These are phyloP conservation scores for Glyptemys insculpta DNA, from an alignment of 2,797 vertebrate genomes.

Conservation along the genomic window DNA sequence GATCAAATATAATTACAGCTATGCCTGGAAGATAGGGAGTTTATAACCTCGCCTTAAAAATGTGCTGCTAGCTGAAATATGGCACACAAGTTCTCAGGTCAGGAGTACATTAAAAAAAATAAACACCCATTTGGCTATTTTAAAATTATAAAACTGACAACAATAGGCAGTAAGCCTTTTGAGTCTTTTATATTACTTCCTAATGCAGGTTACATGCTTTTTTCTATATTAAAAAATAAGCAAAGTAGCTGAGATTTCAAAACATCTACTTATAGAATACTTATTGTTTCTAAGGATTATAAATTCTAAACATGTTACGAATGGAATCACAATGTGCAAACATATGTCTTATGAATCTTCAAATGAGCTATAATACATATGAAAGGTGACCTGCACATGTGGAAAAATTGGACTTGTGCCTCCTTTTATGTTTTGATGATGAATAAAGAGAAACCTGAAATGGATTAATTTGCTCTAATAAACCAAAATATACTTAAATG, in stretches of 20 bases:
- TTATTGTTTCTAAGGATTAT: constrained; percentile 55
- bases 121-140: neutral
- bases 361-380: constrained; percentile 45
- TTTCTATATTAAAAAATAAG: constrained; percentile 26
- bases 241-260: neutral
- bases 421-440: neutral
- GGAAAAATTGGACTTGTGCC: neutral
- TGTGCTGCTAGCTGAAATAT: neutral
- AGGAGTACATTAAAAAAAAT: constrained; percentile 3
- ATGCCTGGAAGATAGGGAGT: constrained; percentile 32
- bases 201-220: constrained; percentile 7
- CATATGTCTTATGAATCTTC: constrained; percentile 43
- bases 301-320: constrained; percentile 34
- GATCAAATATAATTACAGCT: constrained; percentile 40
- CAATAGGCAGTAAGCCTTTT: neutral
- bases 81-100: neutral
- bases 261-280: neutral
- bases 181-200: neutral
- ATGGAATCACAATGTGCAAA: constrained; percentile 35
- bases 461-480: neutral
- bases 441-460: neutral
- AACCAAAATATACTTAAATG: constrained; percentile 36
- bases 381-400: neutral
- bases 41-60: constrained; percentile 25
- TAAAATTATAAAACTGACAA: constrained; percentile 29